These are phyloP conservation scores for Leptobrachium ailaonicum DNA, from an alignment of 2,113 vertebrate genomes.

Conservation along the genomic window DNA sequence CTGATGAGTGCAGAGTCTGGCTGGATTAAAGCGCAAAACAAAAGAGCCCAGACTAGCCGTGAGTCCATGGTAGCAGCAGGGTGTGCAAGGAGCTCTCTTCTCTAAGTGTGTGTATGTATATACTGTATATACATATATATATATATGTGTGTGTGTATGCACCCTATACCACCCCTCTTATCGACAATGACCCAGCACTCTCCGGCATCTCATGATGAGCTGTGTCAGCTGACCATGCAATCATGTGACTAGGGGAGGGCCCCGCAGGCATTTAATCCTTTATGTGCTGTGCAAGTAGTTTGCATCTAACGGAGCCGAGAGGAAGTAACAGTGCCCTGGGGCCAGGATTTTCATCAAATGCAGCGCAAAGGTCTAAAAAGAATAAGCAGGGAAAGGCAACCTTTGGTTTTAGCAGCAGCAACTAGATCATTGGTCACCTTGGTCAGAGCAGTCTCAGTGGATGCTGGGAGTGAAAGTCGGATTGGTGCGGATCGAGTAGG, in stretches of 20 bases:
- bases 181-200: constrained; percentile 44
- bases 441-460: too few relatives aligned
- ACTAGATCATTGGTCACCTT: too few relatives aligned
- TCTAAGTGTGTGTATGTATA: not conserved
- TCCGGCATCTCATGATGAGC: constrained; percentile 14
- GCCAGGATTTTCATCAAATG: too few relatives aligned
- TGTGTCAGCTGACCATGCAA: constrained; percentile 29
- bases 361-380: too few relatives aligned
- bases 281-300: not conserved
- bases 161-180: not conserved
- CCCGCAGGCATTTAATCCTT: not conserved
- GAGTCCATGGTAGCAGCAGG: constrained; percentile 6
- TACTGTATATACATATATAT: not conserved
- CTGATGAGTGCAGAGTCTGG: constrained; percentile 25
- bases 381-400: too few relatives aligned
- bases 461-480: too few relatives aligned
- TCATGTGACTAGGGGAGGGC: constrained; percentile 26
- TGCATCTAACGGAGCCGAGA: too few relatives aligned
- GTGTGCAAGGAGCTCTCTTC: not conserved
- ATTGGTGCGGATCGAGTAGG: too few relatives aligned
- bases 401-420: too few relatives aligned
- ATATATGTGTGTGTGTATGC: not conserved
- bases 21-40: constrained; percentile 3
- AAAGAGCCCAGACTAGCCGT: constrained; percentile 2
- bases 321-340: too few relatives aligned